These are phyloP conservation scores for Nothocercus nigrocapillus DNA, from an alignment of 2,113 vertebrate genomes.

Conservation along the genomic window DNA sequence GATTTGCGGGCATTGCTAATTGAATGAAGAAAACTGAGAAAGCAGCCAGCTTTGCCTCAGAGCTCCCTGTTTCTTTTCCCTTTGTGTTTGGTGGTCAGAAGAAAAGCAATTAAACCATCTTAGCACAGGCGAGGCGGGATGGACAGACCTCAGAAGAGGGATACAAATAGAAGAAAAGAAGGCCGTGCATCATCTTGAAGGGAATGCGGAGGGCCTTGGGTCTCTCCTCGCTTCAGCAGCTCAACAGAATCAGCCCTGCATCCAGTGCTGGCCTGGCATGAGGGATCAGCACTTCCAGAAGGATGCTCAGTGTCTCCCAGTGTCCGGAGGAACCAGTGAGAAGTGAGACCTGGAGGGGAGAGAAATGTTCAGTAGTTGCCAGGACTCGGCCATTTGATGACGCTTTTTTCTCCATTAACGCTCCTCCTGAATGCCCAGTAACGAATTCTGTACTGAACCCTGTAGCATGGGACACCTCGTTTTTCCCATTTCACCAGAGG, in stretches of 20 bases:
- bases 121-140: no score
- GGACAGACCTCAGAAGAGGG: background rate
- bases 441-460: background rate
- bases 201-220: background rate
- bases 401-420: background rate
- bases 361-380: background rate
- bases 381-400: background rate
- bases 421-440: background rate
- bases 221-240: background rate
- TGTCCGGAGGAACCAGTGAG: background rate
- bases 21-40: background rate
- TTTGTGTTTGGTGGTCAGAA: background rate
- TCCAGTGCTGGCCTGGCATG: no score
- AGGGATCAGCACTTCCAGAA: background rate
- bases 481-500: background rate
- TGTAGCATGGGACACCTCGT: fast-evolving
- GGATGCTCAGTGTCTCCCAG: background rate
- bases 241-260: no score
- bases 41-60: background rate
- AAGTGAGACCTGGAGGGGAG: background rate
- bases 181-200: fast-evolving
- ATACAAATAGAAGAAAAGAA: background rate
- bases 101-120: background rate
- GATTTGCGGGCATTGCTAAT: slow-evolving; percentile 42
- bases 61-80: background rate